A percentile compares a stretch with the other conserved stretches of the same genome.
These are phyloP conservation scores for Zhuqinia jingwanae DNA, from an alignment of 2,888 invertebrate species.

Conservation along the genomic window DNA sequence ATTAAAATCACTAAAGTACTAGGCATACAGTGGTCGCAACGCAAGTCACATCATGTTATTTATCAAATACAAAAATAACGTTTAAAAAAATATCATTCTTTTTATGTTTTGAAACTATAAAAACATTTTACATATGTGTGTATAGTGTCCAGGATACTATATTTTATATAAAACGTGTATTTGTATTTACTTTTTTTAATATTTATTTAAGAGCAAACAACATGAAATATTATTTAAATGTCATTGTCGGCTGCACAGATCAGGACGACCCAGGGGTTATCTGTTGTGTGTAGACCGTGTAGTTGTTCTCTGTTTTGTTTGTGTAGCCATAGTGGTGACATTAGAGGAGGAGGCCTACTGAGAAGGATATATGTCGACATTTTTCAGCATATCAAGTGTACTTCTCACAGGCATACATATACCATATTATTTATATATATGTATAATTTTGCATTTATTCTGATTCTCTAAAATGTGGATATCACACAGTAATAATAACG, in stretches of 20 bases:
- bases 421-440: neutral
- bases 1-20: too few relatives aligned
- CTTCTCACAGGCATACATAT: too few relatives aligned
- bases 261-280: slow-evolving; percentile 52
- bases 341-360: neutral
- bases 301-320: neutral
- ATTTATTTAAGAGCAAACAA: neutral
- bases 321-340: slow-evolving; percentile 4
- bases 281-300: slow-evolving; percentile 12
- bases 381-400: too few relatives aligned
- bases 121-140: too few relatives aligned
- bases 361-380: too few relatives aligned
- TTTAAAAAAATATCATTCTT: too few relatives aligned
- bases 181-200: neutral
- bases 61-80: too few relatives aligned
- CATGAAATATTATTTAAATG: slow-evolving; percentile 62
- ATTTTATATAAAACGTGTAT: neutral
- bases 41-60: too few relatives aligned
- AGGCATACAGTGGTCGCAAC: too few relatives aligned
- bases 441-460: slow-evolving; percentile 8
- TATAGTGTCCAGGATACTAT: too few relatives aligned
- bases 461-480: neutral
- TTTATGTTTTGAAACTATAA: too few relatives aligned
- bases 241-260: slow-evolving; percentile 35
- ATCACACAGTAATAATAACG: too few relatives aligned